Evolutionary conservation across 53 echinoderm and acorn worm species (phyloP).

Genomic region (Zoroaster sp.): DNA sequence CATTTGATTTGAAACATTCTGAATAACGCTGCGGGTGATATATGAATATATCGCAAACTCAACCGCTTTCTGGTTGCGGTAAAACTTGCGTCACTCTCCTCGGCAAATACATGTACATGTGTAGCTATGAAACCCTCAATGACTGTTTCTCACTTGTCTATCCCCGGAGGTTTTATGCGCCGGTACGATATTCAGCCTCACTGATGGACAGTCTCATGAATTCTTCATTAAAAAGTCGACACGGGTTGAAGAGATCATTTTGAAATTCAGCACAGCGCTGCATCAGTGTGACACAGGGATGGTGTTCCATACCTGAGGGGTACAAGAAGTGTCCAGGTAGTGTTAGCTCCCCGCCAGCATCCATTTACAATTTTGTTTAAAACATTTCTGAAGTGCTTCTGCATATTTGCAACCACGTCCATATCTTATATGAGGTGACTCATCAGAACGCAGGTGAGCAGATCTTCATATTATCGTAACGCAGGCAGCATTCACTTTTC

Average conservation of each 20-base stretch:
- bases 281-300: slow-evolving; percentile 3
- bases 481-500: not conserved
- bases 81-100: not conserved
- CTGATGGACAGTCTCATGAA: slow-evolving; percentile 26
- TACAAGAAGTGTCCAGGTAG: slow-evolving; percentile 14
- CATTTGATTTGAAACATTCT: slow-evolving; percentile 15
- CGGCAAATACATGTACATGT: too few species aligned
- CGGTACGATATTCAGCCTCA: not conserved
- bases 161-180: not conserved
- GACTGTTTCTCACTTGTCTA: not conserved
- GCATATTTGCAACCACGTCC: slow-evolving; percentile 45
- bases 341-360: slow-evolving; percentile 3
- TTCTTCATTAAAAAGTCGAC: slow-evolving; percentile 34
- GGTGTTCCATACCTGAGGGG: slow-evolving; percentile 27
- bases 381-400: slow-evolving; percentile 38
- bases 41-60: not conserved
- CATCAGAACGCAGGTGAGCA: slow-evolving; percentile 36
- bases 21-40: slow-evolving; percentile 6
- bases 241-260: not conserved
- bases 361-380: slow-evolving; percentile 42
- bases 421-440: slow-evolving; percentile 37
- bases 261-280: slow-evolving; percentile 36
- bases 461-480: slow-evolving; percentile 1
- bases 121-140: not conserved
- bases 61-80: not conserved